Evolutionary conservation across 2,797 vertebrate species (phyloP), one percentile per base, ranked within the genome.

Genomic region (Heliangelus exortis): DNA sequence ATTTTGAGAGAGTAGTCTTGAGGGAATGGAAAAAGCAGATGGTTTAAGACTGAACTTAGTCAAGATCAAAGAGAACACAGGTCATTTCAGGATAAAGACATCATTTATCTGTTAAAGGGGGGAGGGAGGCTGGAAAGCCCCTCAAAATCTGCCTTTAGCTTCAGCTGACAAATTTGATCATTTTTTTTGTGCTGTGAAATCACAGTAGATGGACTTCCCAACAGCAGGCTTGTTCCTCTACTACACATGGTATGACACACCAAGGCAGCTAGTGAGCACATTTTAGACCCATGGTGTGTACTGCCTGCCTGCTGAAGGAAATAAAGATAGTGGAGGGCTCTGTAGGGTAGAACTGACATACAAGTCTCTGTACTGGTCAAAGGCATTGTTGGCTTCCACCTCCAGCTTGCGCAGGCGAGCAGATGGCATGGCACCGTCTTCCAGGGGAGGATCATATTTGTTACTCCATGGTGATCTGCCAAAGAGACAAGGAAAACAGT

Each of bases 361-460:
- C 99, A 99, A 98, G 97, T 99, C 99, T 98, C 99, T 98, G 98
- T 99, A 99, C 98, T 99, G 99, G 98, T 99, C 99, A 14, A 99
- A 99, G 98, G 99, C 99, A 39, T 99, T 99, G 97, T 99, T 99
- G 97, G 99, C 99, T 97, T 99, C 99, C 75, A 99, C 98, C 97
- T 99, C 99, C 61, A 99, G 98, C 97, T 99, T 99, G 76, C 99
- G 98, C 97, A 99, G 98, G 71, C 99, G 99, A 87, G 98, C 98
- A 19, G 99, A 99, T 45, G 99, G 99, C 99, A 99, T 99, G 83
- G 99, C 99, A 65, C 99, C 99, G 12, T 99, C 99, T 96, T 99
- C 99, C 96, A 99, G 98, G 53, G 99, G 99, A 72, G 99, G 99
- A 82, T 99, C 99, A 7, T 99, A 99, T 93, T 99, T 99, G 98